Evolutionary conservation across 2,113 vertebrate genomes (phyloP), one percentile per base, ranked within the genome.

Genomic region (Phaetusa simplex): DNA sequence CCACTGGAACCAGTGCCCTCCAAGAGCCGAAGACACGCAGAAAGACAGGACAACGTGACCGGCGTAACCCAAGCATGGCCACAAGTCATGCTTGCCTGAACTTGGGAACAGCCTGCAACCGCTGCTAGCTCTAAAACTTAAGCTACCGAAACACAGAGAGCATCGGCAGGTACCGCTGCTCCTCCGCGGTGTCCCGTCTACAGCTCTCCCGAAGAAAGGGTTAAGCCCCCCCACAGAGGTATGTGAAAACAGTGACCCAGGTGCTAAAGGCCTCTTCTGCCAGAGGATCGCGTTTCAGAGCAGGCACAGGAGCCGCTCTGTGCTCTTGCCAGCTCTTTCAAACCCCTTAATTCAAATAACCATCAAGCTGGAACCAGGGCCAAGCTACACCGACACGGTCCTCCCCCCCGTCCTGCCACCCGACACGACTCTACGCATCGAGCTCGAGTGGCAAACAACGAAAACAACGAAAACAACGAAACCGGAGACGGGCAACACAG

Each of bases 341-440:
- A 53, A 58, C 32, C 26, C 72, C 69, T 80, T 12, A 14, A 59
- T 40, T 43, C 40, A 43, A 80, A 40, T 52, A 16, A 24, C 7
- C 12, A 17, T 12, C 40, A 16, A 36, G 24, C 6, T 6, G 56
- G 81, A 59, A 38, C 6, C 58, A 18, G n/a, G 30, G 34, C 20
- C 5, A 29, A 34, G 69, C 17, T 1, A 34, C 47, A 18, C 1
- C 1, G 9, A 18, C 4, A 6, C 4, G 3, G 53, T 2, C 26
- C 19, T 13, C 40, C 82, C 69, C 59, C 16, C 22, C 7, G 8
- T 2, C 1, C 49, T 19, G 52, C 47, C 18, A 38, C 55, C 52
- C 0, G 32, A 79, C 77, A 34, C 38, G 6, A 15, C 1, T 1
- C 1, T 1, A 9, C 0, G 12, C 58, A 2, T 3, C 1, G n/a